Evolutionary conservation across 2,888 invertebrate genomes (phyloP), one percentile per base, ranked within the genome.

Genomic region (Operophtera brumata): DNA sequence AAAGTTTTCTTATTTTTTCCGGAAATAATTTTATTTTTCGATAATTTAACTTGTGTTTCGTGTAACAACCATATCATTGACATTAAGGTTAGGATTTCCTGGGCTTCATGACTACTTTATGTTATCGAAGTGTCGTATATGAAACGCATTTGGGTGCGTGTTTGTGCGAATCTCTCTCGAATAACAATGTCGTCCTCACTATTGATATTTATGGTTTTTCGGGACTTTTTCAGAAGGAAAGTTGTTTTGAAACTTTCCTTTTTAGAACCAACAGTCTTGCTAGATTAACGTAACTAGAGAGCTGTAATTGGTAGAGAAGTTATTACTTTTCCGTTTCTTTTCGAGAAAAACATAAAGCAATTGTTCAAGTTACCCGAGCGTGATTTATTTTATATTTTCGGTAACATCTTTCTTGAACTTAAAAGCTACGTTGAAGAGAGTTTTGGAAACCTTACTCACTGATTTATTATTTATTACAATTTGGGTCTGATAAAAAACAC

Each of bases 171-270:
- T 71, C 71, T 63, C 64, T 71, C 70, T 71, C 69, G 73, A 78
- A 82, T 80, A 70, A 76, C 72, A 73, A 70, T 67, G 71, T 81
- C 74, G 70, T 80, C 73, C 74, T 74, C 78, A 71, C 77, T 78
- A 83, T 84, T 83, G 84, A 85, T 85, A 84, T 86, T 84, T 86
- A 86, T 86, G 80, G 80, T 81, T 81, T 80, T 81, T 79, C 75
- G 72, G 76, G 71, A 77, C 78, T 77, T 76, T 77, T 78, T 76
- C 72, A 66, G 78, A 76, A 79, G 80, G 75, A 75, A 76, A 80
- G 73, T 80, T 82, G 80, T 81, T 85, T 81, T 80, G 72, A 78
- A 84, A 86, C 81, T 83, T 84, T 79, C 74, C 78, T 81, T 79
- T 81, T 77, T 71, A 73, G 72, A 63, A 77, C 47, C 34, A 74